Evolutionary conservation across 2,113 vertebrate genomes (phyloP), one percentile per base, ranked within the genome.

Genomic region (Mobula birostris): DNA sequence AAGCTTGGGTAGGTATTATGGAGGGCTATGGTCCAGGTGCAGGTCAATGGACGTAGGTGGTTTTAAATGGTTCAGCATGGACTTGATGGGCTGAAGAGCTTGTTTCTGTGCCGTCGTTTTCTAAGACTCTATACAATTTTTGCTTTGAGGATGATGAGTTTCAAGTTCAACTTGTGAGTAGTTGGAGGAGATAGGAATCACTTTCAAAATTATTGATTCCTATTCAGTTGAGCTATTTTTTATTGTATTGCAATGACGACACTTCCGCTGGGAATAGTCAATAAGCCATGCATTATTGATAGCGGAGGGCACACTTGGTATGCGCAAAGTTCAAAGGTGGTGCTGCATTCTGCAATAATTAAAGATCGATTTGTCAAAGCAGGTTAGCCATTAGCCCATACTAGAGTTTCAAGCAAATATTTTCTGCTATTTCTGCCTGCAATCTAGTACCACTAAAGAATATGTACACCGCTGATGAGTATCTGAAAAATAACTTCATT

Each of bases 191-290:
- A 93, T 76, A 36, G 48, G 91, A 93, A 93, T 93, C 91, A 56
- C 21, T 93, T 93, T 93, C 91, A 93, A 76, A 93, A 93, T 74
- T 93, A 93, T 93, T 93, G 91, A 93, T 76, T 93, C 68, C 91
- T 93, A 40, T 93, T 93, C 70, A 74, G 70, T 93, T 76, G 70
- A 76, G 91, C 72, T 93, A 93, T 24, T 93, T 93, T 74, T 93
- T 76, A 93, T 93, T 93, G 91, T 56, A 74, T 56, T 93, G 56
- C 91, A 93, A 56, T 93, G 70, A 74, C 74, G 91, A 93, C 74
- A 93, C 91, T 93, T 93, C 91, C 70, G 40, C 91, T 93, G 36
- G 70, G 70, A 72, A 70, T 56, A 76, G 70, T 93, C 91, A 93
- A 93, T 93, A 93, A 93, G 24, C 68, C 19, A 29, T 93, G 70